These are phyloP conservation scores for Atherinomorus stipes DNA, from an alignment of 2,113 vertebrate species.

Conservation along the genomic window DNA sequence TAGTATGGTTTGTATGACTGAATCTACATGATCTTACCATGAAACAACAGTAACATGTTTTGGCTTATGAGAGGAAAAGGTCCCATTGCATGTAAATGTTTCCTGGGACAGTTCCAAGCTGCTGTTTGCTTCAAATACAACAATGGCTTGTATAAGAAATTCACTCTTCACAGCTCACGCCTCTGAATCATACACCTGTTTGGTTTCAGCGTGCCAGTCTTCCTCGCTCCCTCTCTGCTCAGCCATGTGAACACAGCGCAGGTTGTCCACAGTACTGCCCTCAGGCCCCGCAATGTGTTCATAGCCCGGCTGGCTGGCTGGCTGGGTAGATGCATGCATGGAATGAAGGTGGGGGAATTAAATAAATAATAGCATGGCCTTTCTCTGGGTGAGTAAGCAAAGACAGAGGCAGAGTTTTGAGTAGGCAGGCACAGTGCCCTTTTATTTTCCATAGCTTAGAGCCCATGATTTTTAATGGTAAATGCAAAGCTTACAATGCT, in stretches of 20 bases:
- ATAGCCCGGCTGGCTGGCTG: slow-evolving; percentile 68
- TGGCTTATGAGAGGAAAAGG: slow-evolving; percentile 43
- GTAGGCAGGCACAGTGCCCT: slow-evolving; percentile 64
- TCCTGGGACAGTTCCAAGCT: slow-evolving; percentile 75
- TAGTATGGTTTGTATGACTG: not conserved
- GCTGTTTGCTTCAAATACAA: slow-evolving; percentile 76
- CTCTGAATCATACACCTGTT: slow-evolving; percentile 86
- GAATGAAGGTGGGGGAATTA: slow-evolving; percentile 64
- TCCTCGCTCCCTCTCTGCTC: slow-evolving; percentile 80
- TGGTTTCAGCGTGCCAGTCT: slow-evolving; percentile 83
- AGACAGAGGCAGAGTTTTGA: slow-evolving; percentile 59
- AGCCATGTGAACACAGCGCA: slow-evolving; percentile 84
- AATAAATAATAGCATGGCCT: slow-evolving; percentile 77
- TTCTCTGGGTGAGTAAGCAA: slow-evolving; percentile 76
- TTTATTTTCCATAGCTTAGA: slow-evolving; percentile 66
- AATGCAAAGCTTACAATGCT: slow-evolving; percentile 58
- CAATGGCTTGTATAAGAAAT: slow-evolving; percentile 78
- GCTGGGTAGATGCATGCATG: slow-evolving; percentile 53
- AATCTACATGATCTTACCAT: slow-evolving; percentile 20
- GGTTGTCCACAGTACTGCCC: slow-evolving; percentile 84
- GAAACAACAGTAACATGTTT: slow-evolving; percentile 38
- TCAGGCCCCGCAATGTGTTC: slow-evolving; percentile 86
- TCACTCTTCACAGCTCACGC: slow-evolving; percentile 84
- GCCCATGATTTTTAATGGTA: slow-evolving; percentile 51
- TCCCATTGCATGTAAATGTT: slow-evolving; percentile 71